Conservation (phyloP, 2,113 vertebrate species). For the Chloebia gouldiae region DNA sequence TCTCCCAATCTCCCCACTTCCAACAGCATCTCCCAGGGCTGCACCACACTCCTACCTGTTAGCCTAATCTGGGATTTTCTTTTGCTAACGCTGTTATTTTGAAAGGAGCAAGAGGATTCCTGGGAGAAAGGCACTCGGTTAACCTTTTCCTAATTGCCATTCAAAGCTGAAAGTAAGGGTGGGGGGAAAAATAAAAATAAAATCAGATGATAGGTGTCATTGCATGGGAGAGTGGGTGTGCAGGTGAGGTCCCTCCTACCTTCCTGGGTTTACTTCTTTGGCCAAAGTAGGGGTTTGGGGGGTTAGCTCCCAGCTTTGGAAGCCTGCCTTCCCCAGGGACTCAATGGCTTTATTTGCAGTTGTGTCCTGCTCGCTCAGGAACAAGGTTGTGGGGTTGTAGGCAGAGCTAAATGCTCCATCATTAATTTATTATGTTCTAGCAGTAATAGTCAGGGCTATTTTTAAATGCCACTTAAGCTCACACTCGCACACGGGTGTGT, state of each 20-base stretch:
- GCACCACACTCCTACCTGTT: slow-evolving; percentile 85
- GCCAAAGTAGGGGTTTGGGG: not conserved
- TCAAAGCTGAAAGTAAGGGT: slow-evolving; percentile 62
- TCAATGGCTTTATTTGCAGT: not conserved
- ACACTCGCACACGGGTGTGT: not conserved
- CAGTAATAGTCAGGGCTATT: slow-evolving; percentile 38
- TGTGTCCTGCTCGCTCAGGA: not conserved
- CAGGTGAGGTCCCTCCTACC: not conserved
- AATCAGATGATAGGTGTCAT: slow-evolving; percentile 19
- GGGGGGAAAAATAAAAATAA: not conserved
- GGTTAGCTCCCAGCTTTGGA: not conserved
- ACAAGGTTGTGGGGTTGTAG: not conserved
- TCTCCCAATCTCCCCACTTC: slow-evolving; percentile 83
- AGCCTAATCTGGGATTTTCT: slow-evolving; percentile 90
- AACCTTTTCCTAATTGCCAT: slow-evolving; percentile 82
- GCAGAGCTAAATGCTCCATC: slow-evolving; percentile 45
- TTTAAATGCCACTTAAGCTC: slow-evolving; percentile 53
- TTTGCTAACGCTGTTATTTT: slow-evolving; percentile 88
- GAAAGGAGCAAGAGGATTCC: slow-evolving; percentile 82
- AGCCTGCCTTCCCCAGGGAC: fast-evolving
- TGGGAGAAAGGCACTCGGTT: slow-evolving; percentile 80
- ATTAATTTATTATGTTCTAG: slow-evolving; percentile 51
- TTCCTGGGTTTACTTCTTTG: not conserved
- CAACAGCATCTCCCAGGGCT: slow-evolving; percentile 82
- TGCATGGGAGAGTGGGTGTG: fast-evolving